These are phyloP conservation scores for Trachelus iudaicus DNA, from an alignment of 2,888 invertebrate species.

Conservation along the genomic window DNA sequence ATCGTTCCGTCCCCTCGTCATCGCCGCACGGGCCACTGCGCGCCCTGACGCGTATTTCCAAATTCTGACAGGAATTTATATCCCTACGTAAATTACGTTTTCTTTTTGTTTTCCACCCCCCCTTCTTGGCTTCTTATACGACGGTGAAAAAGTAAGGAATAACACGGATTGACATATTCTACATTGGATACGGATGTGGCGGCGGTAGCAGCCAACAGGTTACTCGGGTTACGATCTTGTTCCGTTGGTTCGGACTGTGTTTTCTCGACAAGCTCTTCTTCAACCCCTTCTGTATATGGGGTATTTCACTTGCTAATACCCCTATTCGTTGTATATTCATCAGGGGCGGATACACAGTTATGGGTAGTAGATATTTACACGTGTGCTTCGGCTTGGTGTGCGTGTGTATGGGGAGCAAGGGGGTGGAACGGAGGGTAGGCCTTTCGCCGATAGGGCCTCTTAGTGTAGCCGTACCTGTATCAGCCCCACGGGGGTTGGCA, in stretches of 20 bases:
- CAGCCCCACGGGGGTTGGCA: constrained; percentile 1
- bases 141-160: background rate
- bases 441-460: background rate
- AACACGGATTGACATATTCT: background rate
- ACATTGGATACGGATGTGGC: background rate
- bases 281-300: constrained; percentile 7
- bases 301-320: constrained; percentile 55
- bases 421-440: background rate
- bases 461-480: background rate
- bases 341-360: constrained; percentile 11
- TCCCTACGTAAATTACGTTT: background rate
- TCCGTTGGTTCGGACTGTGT: constrained; percentile 29
- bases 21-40: background rate
- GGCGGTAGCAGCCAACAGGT: background rate
- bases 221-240: constrained; percentile 1
- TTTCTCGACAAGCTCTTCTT: constrained; percentile 36
- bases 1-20: background rate
- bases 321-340: constrained; percentile 56
- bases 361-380: background rate
- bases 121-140: background rate
- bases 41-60: background rate
- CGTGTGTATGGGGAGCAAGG: background rate
- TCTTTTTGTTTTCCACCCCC: background rate
- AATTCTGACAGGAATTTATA: background rate
- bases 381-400: background rate